Evolutionary conservation across 2,113 vertebrate species (phyloP).

Genomic region (Rostratula benghalensis): DNA sequence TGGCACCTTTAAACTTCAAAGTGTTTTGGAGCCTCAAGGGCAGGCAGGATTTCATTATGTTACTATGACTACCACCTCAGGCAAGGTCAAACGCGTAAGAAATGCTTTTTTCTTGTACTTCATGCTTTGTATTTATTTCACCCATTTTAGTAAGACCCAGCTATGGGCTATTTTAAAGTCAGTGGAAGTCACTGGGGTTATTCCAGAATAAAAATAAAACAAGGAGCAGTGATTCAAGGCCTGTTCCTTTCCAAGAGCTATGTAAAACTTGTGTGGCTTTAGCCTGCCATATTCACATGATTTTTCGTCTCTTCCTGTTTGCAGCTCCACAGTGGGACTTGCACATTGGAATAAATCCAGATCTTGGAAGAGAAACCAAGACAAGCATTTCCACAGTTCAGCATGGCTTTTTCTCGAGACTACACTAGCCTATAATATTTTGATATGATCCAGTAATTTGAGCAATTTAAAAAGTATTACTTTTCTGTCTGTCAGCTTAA

Average conservation of each 20-base stretch:
- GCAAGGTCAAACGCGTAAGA: neutral
- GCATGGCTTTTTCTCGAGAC: neutral
- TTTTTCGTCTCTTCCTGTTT: neutral
- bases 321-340: neutral
- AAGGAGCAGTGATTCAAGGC: neutral
- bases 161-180: too few relatives aligned
- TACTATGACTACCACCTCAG: neutral
- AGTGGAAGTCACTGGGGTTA: neutral
- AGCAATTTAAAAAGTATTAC: neutral
- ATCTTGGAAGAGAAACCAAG: neutral
- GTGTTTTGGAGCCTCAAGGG: neutral
- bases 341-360: neutral
- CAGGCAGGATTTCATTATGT: neutral
- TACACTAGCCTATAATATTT: neutral
- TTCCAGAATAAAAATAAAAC: neutral
- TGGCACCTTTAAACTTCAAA: slow-evolving; percentile 10
- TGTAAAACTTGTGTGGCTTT: neutral
- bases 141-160: too few relatives aligned
- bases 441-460: neutral
- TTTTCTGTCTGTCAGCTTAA: neutral
- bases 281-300: neutral
- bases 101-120: neutral
- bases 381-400: neutral
- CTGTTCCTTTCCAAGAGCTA: neutral
- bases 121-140: neutral